Evolutionary conservation across 1,140 invertebrate species (phyloP).

Genomic region (Drosophila azteca): DNA sequence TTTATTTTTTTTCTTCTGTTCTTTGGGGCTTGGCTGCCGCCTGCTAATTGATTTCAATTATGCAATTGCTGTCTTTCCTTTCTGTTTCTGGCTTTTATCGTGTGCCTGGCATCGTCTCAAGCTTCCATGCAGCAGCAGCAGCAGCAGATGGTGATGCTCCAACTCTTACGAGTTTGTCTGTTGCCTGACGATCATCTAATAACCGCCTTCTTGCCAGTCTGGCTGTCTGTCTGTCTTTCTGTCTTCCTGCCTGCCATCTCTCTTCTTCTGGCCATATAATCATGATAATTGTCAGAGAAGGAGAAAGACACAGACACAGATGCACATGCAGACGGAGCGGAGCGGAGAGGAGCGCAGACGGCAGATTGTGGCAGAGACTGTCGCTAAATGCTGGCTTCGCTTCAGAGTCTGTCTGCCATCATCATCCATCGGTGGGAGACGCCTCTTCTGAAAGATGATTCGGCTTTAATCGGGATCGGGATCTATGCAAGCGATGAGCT

Average conservation of each 20-base stretch:
- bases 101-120: constrained; percentile 56
- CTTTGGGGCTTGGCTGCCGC: constrained; percentile 42
- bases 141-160: constrained; percentile 15
- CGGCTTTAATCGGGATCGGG: constrained; percentile 15
- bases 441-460: constrained; percentile 53
- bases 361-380: constrained; percentile 51
- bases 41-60: constrained; percentile 79
- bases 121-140: constrained; percentile 4
- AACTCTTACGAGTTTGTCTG: constrained; percentile 37
- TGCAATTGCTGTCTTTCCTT: constrained; percentile 58
- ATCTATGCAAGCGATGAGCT: constrained; percentile 3
- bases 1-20: constrained; percentile 3
- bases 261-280: constrained; percentile 61
- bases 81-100: constrained; percentile 37
- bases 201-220: constrained; percentile 65
- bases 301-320: too few relatives aligned
- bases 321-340: neutral
- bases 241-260: constrained; percentile 18
- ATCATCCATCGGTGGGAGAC: constrained; percentile 62
- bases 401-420: constrained; percentile 19
- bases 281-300: constrained; percentile 66
- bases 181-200: constrained; percentile 70
- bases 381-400: constrained; percentile 51
- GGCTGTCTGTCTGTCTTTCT: constrained; percentile 15
- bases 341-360: constrained; percentile 4